Evolutionary conservation across 2,113 vertebrate species (phyloP), one percentile per base, ranked within the genome.

Genomic region (Plectropomus leopardus): DNA sequence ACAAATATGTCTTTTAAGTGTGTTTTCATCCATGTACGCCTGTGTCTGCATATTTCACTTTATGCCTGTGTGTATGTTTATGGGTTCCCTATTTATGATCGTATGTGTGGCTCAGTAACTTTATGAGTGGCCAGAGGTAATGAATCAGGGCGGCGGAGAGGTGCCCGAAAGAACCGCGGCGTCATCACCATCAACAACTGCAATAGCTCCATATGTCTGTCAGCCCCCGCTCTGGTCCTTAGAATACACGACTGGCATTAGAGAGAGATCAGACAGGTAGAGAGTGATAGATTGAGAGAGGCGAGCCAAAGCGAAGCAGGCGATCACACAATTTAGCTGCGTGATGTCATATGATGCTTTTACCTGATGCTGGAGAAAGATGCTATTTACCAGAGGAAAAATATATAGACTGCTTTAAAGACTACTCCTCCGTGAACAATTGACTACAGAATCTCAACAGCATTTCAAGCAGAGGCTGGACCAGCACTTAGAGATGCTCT

Each of bases 171-270:
- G 42, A 86, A 24, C 73, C 53, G 32, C 68, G 14, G 55, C 32
- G 30, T 80, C 82, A 86, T 89, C 82, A 73, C 73, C 86, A 89
- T 88, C 86, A 87, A 88, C 88, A 79, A 78, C 73, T 58, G 51
- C 80, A 83, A 86, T 75, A 64, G 82, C 78, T 69, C 70, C 77
- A 89, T 88, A 86, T 70, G 85, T 91, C 92, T 91, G 57, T 86
- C 85, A 80, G 76, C 75, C 34, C 42, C 64, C 15, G 23, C 67
- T 64, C 73, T 1, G 23, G 50, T 57, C 73, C 64, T 65, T 42
- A 64, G 66, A 83, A 88, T 61, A 78, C 81, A 59, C 44, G 44
- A 24, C 61, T 24, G 64, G 82, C 83, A 68, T 83, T 53, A 66
- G 21, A 24, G 42, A 42, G 45, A 73, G 70, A 81, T 66, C 76